Percentiles rank a stretch among this genome's conserved stretches.
Conservation (phyloP, 2,113 vertebrate species). For the Percina caprodes region DNA sequence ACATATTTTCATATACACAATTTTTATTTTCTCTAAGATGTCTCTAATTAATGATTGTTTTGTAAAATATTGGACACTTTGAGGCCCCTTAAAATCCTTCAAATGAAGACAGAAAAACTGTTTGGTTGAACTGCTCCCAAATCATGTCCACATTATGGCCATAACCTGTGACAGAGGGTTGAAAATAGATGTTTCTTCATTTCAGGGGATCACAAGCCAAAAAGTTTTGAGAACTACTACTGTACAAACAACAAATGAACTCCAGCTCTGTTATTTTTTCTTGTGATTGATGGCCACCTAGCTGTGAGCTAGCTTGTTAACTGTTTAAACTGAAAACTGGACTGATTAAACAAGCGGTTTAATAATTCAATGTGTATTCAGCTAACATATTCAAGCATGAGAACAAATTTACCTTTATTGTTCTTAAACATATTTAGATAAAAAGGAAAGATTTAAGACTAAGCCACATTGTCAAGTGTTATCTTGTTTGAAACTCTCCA, state of each 20-base stretch:
- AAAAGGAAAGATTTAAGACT: background rate
- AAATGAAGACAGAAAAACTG: background rate
- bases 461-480: background rate
- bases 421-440: background rate
- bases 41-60: background rate
- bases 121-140: too few species aligned
- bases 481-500: background rate
- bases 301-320: background rate
- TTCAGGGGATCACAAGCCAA: background rate
- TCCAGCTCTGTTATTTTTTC: conserved; percentile 1
- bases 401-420: background rate
- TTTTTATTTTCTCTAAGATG: background rate
- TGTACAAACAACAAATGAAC: background rate
- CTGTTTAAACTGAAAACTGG: too few species aligned
- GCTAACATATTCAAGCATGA: background rate
- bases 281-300: background rate
- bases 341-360: background rate
- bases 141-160: background rate
- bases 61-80: background rate
- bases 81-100: background rate
- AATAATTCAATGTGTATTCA: background rate
- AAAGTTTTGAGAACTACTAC: background rate
- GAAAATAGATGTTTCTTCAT: too few species aligned
- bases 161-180: too few species aligned
- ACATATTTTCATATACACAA: background rate